Evolutionary conservation across 2,888 invertebrate genomes (phyloP), one percentile per base, ranked within the genome.

Genomic region (Eretmocerus hayati): DNA sequence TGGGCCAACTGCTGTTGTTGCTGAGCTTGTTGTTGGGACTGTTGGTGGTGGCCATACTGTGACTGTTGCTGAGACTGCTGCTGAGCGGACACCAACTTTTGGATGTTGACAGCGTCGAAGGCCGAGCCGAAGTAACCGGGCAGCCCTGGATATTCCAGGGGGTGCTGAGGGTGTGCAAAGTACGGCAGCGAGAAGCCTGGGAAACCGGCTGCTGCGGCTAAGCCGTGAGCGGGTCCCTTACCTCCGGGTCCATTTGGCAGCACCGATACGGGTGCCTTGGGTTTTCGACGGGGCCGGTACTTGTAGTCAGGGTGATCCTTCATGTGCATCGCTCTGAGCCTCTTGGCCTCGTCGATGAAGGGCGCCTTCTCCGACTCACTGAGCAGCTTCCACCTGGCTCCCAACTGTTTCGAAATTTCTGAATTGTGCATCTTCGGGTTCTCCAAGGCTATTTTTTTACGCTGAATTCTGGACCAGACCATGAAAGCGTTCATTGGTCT

Each of bases 401-500:
- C 94, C 37, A 94, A 76, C 13, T 90, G 77, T 69, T 94, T 95
- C 19, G 90, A 90, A 55, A 95, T 94, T 69, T 89, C 88, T 0
- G 87, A 87, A 62, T 89, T 89, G 72, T 89, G 89, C 89, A 89
- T 88, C 72, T 87, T 94, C 60, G 94, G 94, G 69, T 94, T 93
- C 61, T 94, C 92, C 72, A 89, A 82, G 2, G 94, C 91, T 64
- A 95, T 94, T 73, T 92, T 90, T 46, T 91, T 80, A 15, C 94
- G 77, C 71, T 94, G 92, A 33, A 91, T 85, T 35, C 93, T 76
- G 5, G 93, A 92, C 94, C 94, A 94, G 23, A 90, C 94, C 93
- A 95, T 95, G 74, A 95, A 95, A 0, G 95, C 94, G 75, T 95
- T 95, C 95, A 96, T 95, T 2, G 95, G 95, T 18, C 95, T 77